Evolutionary conservation across 2,797 vertebrate genomes (phyloP), one percentile per base, ranked within the genome.

Genomic region (Helarctos malayanus): DNA sequence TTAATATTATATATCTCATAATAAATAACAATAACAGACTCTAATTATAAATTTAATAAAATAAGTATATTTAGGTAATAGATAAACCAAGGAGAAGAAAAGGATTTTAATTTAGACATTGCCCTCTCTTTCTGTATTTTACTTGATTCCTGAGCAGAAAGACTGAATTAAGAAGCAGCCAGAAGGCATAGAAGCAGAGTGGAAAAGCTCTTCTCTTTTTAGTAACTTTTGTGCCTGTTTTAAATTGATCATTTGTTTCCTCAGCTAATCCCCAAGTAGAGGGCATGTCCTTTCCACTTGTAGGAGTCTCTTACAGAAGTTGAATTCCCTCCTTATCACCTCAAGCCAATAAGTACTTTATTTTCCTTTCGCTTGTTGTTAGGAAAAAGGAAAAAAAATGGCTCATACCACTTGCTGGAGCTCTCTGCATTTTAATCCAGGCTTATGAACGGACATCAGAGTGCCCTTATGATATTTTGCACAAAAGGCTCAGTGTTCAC

Each of bases 401-500:
- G 98, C 98, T 99, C 99, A 98, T 98, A 98, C 98, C 98, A 75
- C 88, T 98, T 98, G 98, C 98, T 98, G 95, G 95, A 98, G 98
- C 98, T 98, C 98, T 99, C 98, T 99, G 99, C 99, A 99, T 99
- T 99, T 99, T 98, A 98, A 99, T 99, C 99, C 99, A 98, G 99
- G 99, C 98, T 98, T 98, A 95, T 92, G 98, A 99, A 98, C 98
- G 99, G 99, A 99, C 99, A 98, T 98, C 98, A 98, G 98, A 98
- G 98, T 94, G 97, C 97, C 99, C 97, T 99, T 98, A 99, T 99
- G 98, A 97, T 98, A 98, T 98, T 98, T 97, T 93, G 96, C 98
- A 99, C 99, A 99, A 99, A 99, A 99, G 99, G 97, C 98, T 98
- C 99, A 99, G 99, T 99, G 99, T 99, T 99, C 99, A 95, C 98